phyloP scores from a whole-genome alignment of 2,797 vertebrate species.

The Lacerta agilis region DNA sequence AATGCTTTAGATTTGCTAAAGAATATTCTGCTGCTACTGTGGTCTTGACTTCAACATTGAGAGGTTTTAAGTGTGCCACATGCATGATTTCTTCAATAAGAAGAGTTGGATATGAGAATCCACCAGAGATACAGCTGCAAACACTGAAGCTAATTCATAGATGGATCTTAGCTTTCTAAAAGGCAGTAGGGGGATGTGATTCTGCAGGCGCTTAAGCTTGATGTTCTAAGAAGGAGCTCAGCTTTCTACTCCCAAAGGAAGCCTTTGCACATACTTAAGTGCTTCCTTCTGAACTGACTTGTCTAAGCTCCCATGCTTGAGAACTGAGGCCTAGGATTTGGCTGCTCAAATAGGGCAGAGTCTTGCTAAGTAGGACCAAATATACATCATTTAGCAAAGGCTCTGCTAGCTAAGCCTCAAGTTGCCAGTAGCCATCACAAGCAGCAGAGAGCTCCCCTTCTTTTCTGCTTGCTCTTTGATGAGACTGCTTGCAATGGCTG shows the following conservation, averaged over 20 bases:
- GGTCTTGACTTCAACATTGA: not conserved
- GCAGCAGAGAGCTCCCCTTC: not conserved
- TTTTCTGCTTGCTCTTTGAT: not conserved
- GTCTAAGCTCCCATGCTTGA: not conserved
- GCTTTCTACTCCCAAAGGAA: not conserved
- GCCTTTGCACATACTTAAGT: not conserved
- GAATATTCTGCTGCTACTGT: conserved; percentile 10
- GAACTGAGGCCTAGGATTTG: not conserved
- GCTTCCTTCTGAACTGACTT: not conserved
- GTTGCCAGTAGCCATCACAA: too few species aligned
- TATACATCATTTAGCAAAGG: not conserved
- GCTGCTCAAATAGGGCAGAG: not conserved
- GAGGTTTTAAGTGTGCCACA: not conserved
- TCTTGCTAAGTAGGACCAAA: not conserved
- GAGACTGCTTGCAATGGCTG: not conserved
- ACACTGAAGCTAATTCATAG: not conserved
- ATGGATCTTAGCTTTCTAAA: not conserved
- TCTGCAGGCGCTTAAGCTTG: conserved; percentile 1
- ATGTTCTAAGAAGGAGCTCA: not conserved
- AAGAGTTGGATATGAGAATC: not conserved
- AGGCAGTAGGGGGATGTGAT: not conserved
- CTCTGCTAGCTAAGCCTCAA: too few species aligned
- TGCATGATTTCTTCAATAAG: not conserved
- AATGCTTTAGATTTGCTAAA: not conserved
- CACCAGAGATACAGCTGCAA: not conserved